Evolutionary conservation across 2,113 vertebrate genomes (phyloP), one percentile per base, ranked within the genome.

Genomic region (Callospermophilus lateralis): DNA sequence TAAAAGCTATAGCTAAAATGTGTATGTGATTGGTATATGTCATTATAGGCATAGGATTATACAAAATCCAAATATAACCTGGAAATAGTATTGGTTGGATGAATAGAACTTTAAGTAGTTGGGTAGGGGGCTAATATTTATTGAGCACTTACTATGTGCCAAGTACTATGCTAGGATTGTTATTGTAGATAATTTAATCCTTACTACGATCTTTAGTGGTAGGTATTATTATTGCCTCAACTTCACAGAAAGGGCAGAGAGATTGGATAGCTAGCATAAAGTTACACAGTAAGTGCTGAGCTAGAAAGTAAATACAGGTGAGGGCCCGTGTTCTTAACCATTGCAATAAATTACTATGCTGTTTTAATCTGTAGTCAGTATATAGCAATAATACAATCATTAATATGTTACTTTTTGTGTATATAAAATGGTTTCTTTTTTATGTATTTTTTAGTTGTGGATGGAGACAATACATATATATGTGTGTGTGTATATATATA

Each of bases 1-100:
- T 86, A 96, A 96, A 97, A 94, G 93, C 26, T 65, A 24, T 80
- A 68, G 26, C 51, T 93, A 72, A 89, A 94, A 80, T 93, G 70
- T 32, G 10, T 74, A 58, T 97, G 68, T 83, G 92, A 93, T 80
- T 92, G 80, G 15, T 96, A 12, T 80, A 12, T 80, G 72, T 85
- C 90, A 68, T 83, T 90, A n/a, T 78, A 55, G 26, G 51, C 70
- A 11, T 65, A 85, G 17, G n/a, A 72, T 95, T 94, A 89, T 89
- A 72, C 72, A 34, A 65, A 83, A 37, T 63, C n/a, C 42, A 34
- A 91, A 89, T 93, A 87, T 92, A 89, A 84, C 80, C 48, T 92
- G 24, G 88, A 90, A 91, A 90, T 19, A 94, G 77, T 63, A 34
- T 85, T 95, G 53, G 16, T 61, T 97, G 48, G 68, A 76, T 90